Conservation (phyloP, 2,113 vertebrate genomes). For the Erythrolamprus reginae region DNA sequence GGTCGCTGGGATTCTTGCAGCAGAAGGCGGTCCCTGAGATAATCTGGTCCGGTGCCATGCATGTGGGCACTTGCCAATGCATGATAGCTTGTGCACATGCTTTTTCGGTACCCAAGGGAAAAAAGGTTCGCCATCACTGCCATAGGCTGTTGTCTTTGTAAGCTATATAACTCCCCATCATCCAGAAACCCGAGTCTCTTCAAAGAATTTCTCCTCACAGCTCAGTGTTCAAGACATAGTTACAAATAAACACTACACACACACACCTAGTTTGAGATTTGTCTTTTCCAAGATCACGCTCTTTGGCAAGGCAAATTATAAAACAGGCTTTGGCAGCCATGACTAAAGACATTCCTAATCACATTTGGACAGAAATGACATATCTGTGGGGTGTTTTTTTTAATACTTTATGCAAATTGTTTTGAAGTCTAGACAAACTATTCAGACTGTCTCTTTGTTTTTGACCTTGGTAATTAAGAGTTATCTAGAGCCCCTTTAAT, state of each 20-base stretch:
- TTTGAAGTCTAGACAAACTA: slow-evolving; percentile 14
- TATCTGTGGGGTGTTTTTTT: neutral
- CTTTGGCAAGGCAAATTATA: slow-evolving; percentile 9
- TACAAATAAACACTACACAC: neutral
- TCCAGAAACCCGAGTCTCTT: neutral
- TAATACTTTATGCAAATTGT: slow-evolving; percentile 19
- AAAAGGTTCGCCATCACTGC: no score
- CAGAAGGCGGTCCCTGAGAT: no score
- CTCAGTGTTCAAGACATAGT: neutral
- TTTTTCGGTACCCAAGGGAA: no score
- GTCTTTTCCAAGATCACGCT: neutral
- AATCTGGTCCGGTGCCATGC: no score
- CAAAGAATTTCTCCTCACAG: neutral
- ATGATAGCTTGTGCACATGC: no score
- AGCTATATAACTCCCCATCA: neutral
- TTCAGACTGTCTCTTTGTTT: slow-evolving; percentile 9
- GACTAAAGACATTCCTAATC: neutral
- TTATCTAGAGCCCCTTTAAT: slow-evolving; percentile 4
- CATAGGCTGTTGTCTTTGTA: neutral
- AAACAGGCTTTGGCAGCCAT: slow-evolving; percentile 17
- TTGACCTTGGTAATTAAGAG: slow-evolving; percentile 27
- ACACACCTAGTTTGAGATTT: neutral
- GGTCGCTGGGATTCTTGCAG: no score
- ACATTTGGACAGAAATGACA: neutral
- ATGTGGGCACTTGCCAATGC: no score